Evolutionary conservation across 2,113 vertebrate species (phyloP).

Genomic region (Hippocampus mohnikei): DNA sequence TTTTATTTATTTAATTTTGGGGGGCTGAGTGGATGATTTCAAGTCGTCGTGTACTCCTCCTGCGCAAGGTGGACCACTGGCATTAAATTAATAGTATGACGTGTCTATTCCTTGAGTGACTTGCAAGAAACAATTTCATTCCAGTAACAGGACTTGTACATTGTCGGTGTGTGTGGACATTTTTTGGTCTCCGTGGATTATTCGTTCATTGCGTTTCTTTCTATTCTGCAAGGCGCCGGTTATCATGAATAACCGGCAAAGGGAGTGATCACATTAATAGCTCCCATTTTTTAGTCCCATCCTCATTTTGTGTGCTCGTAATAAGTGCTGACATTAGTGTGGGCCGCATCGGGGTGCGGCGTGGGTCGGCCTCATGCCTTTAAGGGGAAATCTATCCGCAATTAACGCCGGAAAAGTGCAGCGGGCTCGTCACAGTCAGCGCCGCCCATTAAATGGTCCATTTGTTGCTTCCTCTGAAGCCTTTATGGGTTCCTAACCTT

Average conservation of each 20-base stretch:
- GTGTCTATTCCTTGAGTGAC: background rate
- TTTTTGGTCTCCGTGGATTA: background rate
- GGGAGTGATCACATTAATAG: background rate
- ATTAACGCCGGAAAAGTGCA: slow-evolving; percentile 23
- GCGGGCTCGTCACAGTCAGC: slow-evolving; percentile 10
- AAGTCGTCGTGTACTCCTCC: background rate
- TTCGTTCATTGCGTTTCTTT: background rate
- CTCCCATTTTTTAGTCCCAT: slow-evolving; percentile 28
- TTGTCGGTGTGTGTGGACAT: background rate
- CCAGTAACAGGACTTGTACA: background rate
- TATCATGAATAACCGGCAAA: background rate
- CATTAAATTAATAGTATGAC: background rate
- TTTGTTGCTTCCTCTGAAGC: slow-evolving; percentile 25
- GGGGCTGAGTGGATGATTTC: background rate
- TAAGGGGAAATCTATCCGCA: background rate
- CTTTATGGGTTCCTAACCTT: slow-evolving; percentile 12
- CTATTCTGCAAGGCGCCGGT: background rate
- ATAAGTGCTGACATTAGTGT: slow-evolving; percentile 4
- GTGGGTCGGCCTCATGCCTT: slow-evolving; percentile 1
- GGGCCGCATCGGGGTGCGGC: slow-evolving; percentile 2
- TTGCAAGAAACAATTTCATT: background rate
- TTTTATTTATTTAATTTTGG: background rate
- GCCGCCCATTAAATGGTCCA: slow-evolving; percentile 33
- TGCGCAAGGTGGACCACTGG: background rate
- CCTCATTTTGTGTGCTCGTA: slow-evolving; percentile 22